phyloP scores from a whole-genome alignment of 2,113 vertebrate genomes.

The Triplophysa tibetana region DNA sequence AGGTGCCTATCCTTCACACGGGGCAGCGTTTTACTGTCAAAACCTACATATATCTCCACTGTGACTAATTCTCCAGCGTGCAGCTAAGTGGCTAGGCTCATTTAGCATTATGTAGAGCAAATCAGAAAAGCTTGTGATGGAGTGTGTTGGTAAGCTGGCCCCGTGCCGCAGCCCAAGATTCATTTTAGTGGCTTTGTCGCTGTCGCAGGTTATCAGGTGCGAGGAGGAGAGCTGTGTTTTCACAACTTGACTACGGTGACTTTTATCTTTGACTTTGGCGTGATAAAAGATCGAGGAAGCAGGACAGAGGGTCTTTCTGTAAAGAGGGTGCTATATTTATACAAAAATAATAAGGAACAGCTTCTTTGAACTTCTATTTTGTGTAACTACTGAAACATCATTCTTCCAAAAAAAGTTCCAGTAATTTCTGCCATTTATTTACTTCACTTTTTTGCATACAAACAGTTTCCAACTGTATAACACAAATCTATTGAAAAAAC shows the following conservation, averaged over 20 bases:
- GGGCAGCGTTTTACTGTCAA: constrained; percentile 26
- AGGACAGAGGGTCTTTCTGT: constrained; percentile 16
- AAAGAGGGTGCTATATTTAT: too few species aligned
- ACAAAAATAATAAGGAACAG: too few species aligned
- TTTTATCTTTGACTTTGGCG: constrained; percentile 54
- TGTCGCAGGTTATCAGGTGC: constrained; percentile 30
- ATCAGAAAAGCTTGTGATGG: constrained; percentile 62
- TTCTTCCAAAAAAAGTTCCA: too few species aligned
- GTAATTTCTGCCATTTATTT: too few species aligned
- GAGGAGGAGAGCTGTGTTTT: constrained; percentile 29
- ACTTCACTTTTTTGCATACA: too few species aligned
- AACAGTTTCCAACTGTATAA: too few species aligned
- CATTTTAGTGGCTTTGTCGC: constrained; percentile 51
- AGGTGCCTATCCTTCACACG: constrained; percentile 38
- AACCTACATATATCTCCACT: constrained; percentile 52
- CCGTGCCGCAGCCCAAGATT: constrained; percentile 61
- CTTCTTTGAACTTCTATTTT: too few species aligned
- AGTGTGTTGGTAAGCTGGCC: constrained; percentile 39
- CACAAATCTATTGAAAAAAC: too few species aligned
- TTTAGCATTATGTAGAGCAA: constrained; percentile 64
- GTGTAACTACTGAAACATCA: too few species aligned
- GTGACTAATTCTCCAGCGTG: constrained; percentile 50
- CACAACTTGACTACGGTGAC: constrained; percentile 53
- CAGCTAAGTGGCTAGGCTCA: constrained; percentile 57
- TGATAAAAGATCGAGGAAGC: constrained; percentile 50